phyloP scores from a whole-genome alignment of 2,797 vertebrate genomes.

The Aeoliscus strigatus region DNA sequence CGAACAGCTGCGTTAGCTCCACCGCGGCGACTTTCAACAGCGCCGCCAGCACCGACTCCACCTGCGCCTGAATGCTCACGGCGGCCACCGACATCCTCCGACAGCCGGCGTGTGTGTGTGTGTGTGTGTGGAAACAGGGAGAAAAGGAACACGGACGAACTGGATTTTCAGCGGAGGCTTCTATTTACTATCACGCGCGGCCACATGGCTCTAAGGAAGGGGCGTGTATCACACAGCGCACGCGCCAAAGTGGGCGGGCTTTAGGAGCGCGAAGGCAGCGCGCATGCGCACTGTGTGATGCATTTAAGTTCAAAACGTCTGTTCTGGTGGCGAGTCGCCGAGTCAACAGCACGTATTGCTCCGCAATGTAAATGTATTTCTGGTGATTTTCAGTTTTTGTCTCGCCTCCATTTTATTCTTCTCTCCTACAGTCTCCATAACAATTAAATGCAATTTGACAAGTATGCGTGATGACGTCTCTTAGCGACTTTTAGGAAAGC shows the following conservation, averaged over 20 bases:
- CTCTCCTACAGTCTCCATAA: too few species aligned
- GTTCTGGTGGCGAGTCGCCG: too few species aligned
- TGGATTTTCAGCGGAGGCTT: background rate
- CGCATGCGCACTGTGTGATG: background rate
- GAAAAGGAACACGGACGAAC: rapidly evolving
- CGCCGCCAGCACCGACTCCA: conserved; percentile 66
- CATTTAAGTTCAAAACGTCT: too few species aligned
- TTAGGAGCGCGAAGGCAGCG: too few species aligned
- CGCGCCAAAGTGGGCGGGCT: conserved; percentile 14
- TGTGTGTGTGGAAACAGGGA: too few species aligned
- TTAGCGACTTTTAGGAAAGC: too few species aligned
- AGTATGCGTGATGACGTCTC: too few species aligned
- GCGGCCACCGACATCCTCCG: conserved; percentile 52
- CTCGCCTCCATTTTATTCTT: too few species aligned
- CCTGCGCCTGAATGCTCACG: conserved; percentile 62
- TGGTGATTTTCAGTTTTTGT: too few species aligned
- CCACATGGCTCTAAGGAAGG: conserved; percentile 51
- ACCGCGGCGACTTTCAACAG: conserved; percentile 67
- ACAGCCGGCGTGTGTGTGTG: rapidly evolving
- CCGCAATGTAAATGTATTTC: too few species aligned
- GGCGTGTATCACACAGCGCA: conserved; percentile 33
- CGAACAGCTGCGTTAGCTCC: conserved; percentile 75
- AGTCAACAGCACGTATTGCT: too few species aligned
- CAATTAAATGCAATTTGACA: too few species aligned
- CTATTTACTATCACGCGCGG: conserved; percentile 47